phyloP scores from a whole-genome alignment of 2,888 invertebrate genomes.

The Eudemis profundana region DNA sequence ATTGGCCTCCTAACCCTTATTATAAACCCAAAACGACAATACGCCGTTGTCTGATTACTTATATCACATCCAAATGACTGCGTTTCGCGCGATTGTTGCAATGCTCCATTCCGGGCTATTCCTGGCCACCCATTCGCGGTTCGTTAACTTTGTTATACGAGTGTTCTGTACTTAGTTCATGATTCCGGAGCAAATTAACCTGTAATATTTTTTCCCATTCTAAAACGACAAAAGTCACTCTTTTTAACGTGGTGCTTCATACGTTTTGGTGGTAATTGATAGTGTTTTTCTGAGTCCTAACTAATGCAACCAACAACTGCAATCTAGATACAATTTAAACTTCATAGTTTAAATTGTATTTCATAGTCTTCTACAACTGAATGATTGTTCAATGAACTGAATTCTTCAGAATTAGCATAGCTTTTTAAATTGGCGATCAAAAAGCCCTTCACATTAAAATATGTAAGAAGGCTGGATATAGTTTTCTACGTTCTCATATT shows the following conservation, averaged over 20 bases:
- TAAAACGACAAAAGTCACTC: conserved; percentile 30
- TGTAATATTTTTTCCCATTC: conserved; percentile 49
- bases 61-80: conserved; percentile 62
- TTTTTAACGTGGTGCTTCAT: not conserved
- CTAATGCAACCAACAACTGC: conserved; percentile 14
- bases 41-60: conserved; percentile 20
- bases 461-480: no score
- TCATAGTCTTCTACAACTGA: not conserved
- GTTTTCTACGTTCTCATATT: no score
- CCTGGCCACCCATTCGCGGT: conserved; percentile 76
- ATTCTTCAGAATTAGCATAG: not conserved
- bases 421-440: not conserved
- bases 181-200: conserved; percentile 62
- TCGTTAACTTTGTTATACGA: conserved; percentile 81
- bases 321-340: conserved; percentile 10
- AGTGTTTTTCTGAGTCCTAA: conserved; percentile 16
- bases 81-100: conserved; percentile 79
- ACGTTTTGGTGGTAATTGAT: not conserved
- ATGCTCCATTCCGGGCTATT: conserved; percentile 75
- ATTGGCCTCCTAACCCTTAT: no score
- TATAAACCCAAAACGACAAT: not conserved
- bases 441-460: no score
- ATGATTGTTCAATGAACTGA: not conserved
- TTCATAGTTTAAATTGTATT: no score
- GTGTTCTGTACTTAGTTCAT: conserved; percentile 74